These are phyloP conservation scores for Trematomus loennbergii DNA, from an alignment of 2,113 vertebrate genomes.

Conservation along the genomic window DNA sequence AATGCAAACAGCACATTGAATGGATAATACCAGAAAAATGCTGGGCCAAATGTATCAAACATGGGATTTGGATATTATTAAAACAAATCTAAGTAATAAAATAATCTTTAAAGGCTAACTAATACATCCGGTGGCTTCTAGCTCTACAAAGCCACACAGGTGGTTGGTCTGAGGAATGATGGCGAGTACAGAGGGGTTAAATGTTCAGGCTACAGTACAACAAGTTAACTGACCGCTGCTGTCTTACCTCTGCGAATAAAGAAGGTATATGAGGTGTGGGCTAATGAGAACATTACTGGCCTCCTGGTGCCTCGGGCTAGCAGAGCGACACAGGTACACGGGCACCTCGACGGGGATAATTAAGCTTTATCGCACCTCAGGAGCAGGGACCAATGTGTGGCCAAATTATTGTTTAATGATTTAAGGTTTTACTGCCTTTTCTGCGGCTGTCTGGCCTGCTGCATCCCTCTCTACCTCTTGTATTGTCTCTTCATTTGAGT, in stretches of 20 bases:
- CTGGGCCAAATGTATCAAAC: not conserved
- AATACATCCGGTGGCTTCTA: no score
- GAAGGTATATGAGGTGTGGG: conserved; percentile 30
- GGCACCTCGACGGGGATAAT: conserved; percentile 39
- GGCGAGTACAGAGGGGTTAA: conserved; percentile 1
- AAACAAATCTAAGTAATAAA: not conserved
- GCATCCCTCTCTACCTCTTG: not conserved
- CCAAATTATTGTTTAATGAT: conserved; percentile 61
- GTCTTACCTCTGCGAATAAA: conserved; percentile 39
- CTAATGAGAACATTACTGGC: conserved; percentile 69
- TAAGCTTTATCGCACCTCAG: conserved; percentile 52
- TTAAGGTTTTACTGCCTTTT: conserved; percentile 33
- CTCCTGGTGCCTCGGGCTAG: conserved; percentile 39
- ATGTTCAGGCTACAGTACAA: conserved; percentile 8
- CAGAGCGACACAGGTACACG: conserved; percentile 43
- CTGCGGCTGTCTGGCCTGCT: not conserved
- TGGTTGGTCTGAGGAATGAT: conserved; percentile 5
- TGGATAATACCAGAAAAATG: not conserved
- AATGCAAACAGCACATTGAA: not conserved
- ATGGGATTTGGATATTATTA: not conserved
- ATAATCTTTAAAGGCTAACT: no score
- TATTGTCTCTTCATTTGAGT: not conserved
- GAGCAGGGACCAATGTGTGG: conserved; percentile 41
- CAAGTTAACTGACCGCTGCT: conserved; percentile 43
- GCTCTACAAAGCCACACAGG: not conserved